These are phyloP conservation scores for Catocala sponsa DNA, from an alignment of 2,888 invertebrate genomes.

Conservation along the genomic window DNA sequence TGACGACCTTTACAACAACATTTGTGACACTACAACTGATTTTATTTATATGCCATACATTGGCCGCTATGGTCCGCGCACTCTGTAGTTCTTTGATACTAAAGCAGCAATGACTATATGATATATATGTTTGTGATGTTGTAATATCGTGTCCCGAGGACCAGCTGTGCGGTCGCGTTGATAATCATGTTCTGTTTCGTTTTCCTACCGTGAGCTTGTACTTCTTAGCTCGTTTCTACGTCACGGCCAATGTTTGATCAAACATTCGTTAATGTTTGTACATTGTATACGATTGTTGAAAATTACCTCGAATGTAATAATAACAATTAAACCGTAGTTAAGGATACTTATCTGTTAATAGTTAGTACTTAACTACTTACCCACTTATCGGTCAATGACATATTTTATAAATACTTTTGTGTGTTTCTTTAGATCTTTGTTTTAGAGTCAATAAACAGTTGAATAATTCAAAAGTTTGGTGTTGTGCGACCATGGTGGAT, in stretches of 20 bases:
- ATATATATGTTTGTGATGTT: conserved; percentile 37
- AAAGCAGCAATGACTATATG: conserved; percentile 50
- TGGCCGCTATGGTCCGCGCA: conserved; percentile 3
- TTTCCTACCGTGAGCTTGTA: conserved; percentile 71
- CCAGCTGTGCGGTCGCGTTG: conserved; percentile 77
- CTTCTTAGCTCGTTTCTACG: conserved; percentile 56
- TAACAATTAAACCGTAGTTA: conserved; percentile 23
- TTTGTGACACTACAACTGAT: background rate
- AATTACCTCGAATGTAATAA: conserved; percentile 30
- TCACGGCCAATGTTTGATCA: conserved; percentile 51
- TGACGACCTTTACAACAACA: conserved; percentile 36
- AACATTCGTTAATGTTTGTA: conserved; percentile 39
- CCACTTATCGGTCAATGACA: conserved; percentile 46
- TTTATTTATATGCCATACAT: conserved; percentile 13
- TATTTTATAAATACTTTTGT: conserved; percentile 1
- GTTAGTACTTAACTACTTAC: conserved; percentile 5
- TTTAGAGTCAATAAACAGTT: background rate
- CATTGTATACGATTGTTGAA: conserved; percentile 15
- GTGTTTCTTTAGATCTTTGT: background rate
- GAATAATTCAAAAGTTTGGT: conserved; percentile 2
- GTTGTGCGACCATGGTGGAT: background rate
- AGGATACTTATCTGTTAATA: conserved; percentile 10
- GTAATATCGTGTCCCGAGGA: conserved; percentile 47
- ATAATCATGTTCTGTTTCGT: conserved; percentile 75
- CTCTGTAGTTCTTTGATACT: background rate